Base-by-base conservation (phyloP, 2,113 vertebrate species). In the Tympanuchus pallidicinctus region DNA sequence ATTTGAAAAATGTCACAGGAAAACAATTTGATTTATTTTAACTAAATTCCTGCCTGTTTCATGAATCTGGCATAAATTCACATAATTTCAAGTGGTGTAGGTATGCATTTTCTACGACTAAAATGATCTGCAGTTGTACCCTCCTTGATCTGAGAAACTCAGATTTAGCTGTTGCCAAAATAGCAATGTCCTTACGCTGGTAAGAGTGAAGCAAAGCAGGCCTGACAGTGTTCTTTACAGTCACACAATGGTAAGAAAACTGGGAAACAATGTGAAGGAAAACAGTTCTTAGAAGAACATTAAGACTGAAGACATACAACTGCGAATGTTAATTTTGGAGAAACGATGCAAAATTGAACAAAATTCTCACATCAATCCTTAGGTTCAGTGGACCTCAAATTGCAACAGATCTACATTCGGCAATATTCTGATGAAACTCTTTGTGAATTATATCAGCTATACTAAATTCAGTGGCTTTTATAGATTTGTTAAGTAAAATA, bases 401-500 rank as follows among this genome's bases (percentile, higher is more conserved):
- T 93, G n/a, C 60, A 75, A 30, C 27, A 27, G 10, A 93, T 95
- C 81, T 22, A 60, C 54, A 87, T 74, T 96, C 27, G 83, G 17
- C 78, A 30, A 30, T 30, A 56, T 22, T 34, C 64, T 91, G 20
- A 89, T 70, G 14, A 97, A 92, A 77, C 34, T 95, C 94, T 96
- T 82, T 4, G 27, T 90, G 67, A 97, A 84, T 96, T 95, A 88
- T 77, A 82, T 43, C 86, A 89, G 72, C 88, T 82, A 8, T n/a
- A 93, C 27, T 90, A 88, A 89, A 93, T 80, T 82, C 56, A 59
- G 21, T 93, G 79, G 43, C 30, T 93, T 93, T n/a, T 82, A 89
- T 86, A 89, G 92, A 81, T 89, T 87, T 89, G 79, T 96, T 95
- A 90, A 47, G 56, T 88, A 47, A 95, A 96, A 94, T 89, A 56